Conservation (phyloP, 2,888 invertebrate genomes). For the Harmothoe impar region DNA sequence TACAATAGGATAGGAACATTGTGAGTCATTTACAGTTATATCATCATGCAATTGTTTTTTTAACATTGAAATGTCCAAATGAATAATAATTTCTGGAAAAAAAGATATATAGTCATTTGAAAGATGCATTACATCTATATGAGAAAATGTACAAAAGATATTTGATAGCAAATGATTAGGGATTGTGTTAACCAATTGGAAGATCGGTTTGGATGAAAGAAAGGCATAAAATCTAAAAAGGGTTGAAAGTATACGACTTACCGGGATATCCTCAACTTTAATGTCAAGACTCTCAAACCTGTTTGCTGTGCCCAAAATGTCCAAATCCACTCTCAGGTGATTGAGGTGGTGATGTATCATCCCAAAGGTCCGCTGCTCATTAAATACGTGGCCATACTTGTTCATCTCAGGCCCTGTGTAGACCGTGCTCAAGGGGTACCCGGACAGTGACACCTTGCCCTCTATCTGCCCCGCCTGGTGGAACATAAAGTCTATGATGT, state of each 20-base stretch:
- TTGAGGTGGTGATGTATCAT: conserved; percentile 31
- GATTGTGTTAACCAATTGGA: too few relatives aligned
- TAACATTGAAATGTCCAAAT: not conserved
- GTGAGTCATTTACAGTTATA: too few relatives aligned
- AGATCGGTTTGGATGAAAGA: too few relatives aligned
- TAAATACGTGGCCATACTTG: conserved; percentile 2
- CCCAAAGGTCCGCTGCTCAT: not conserved
- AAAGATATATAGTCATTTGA: not conserved
- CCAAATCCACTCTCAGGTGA: not conserved
- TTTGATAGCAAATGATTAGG: too few relatives aligned
- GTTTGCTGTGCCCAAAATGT: not conserved
- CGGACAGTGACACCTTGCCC: conserved; percentile 75
- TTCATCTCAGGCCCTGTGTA: conserved; percentile 26
- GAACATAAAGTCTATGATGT: conserved; percentile 79
- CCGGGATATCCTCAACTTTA: not conserved
- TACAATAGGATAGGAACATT: not conserved
- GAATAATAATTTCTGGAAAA: not conserved
- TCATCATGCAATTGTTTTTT: not conserved
- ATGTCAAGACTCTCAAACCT: conserved; percentile 39
- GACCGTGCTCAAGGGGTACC: conserved; percentile 76
- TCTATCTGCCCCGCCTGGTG: conserved; percentile 79
- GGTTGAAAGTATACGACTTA: too few relatives aligned
- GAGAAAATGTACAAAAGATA: not conserved
- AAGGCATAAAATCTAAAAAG: too few relatives aligned
- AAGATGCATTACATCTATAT: not conserved